Conservation (phyloP, 2,797 vertebrate genomes). For the Anniella stebbinsi region DNA sequence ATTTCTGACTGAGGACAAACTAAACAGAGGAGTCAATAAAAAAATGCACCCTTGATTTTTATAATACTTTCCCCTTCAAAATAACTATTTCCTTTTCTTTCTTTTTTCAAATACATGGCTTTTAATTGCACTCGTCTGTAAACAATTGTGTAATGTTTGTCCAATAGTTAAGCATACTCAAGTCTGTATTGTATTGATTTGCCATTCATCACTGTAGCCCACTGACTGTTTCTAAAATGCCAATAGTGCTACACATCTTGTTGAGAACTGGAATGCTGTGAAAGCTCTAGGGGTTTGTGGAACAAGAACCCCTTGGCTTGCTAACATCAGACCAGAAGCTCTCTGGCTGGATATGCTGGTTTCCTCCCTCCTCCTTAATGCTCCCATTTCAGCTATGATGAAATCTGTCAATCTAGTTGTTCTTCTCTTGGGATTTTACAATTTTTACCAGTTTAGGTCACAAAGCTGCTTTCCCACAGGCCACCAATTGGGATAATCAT, state of each 20-base stretch:
- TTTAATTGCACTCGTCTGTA: neutral
- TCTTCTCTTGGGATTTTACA: neutral
- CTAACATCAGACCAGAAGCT: neutral
- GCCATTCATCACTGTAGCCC: neutral
- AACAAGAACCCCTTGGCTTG: neutral
- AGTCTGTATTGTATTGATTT: slow-evolving; percentile 13
- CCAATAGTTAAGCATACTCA: neutral
- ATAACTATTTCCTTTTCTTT: neutral
- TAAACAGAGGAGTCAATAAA: neutral
- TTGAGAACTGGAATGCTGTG: slow-evolving; percentile 4
- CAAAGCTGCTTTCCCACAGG: neutral
- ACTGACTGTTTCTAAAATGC: slow-evolving; percentile 23
- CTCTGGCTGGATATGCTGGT: neutral
- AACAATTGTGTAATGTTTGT: neutral
- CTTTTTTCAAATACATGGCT: neutral
- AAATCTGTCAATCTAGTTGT: neutral
- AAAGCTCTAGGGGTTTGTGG: neutral
- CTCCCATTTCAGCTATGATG: neutral
- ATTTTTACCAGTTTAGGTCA: neutral
- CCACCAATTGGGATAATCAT: neutral
- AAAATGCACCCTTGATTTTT: neutral
- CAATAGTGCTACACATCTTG: neutral
- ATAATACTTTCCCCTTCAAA: neutral
- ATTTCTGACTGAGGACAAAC: neutral
- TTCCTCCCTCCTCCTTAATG: neutral